Evolutionary conservation across 1,140 invertebrate genomes (phyloP).

Genomic region (Zaprionus vittiger): DNA sequence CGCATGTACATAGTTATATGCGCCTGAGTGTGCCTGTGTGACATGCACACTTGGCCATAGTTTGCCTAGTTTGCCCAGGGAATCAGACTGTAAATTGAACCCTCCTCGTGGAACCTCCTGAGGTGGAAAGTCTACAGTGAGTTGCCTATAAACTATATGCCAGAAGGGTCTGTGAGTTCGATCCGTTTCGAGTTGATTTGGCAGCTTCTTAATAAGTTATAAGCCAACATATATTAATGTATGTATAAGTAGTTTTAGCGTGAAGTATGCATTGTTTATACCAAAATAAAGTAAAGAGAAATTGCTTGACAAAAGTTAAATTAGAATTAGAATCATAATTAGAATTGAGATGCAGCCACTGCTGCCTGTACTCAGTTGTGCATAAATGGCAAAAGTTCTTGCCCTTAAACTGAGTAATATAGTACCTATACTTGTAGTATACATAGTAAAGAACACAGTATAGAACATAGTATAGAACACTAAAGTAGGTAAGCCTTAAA

Average conservation of each 20-base stretch:
- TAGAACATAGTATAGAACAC: no score
- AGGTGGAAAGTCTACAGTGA: neutral
- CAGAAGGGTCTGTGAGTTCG: neutral
- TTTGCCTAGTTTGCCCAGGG: neutral
- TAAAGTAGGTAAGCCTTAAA: no score
- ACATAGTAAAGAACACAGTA: no score
- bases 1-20: neutral
- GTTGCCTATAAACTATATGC: neutral
- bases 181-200: neutral
- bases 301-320: no score
- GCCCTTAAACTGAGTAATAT: no score
- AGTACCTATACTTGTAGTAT: no score
- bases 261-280: no score
- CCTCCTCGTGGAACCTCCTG: neutral
- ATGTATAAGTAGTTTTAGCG: neutral
- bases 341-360: no score
- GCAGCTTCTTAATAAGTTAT: neutral
- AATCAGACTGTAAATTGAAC: slow-evolving; percentile 1
- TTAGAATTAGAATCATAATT: no score
- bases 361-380: no score
- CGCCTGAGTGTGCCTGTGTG: neutral
- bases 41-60: neutral
- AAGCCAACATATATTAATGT: neutral
- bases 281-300: no score
- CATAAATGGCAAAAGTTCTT: no score